phyloP scores from a whole-genome alignment of 2,113 vertebrate species.

The Micronycteris hirsuta region DNA sequence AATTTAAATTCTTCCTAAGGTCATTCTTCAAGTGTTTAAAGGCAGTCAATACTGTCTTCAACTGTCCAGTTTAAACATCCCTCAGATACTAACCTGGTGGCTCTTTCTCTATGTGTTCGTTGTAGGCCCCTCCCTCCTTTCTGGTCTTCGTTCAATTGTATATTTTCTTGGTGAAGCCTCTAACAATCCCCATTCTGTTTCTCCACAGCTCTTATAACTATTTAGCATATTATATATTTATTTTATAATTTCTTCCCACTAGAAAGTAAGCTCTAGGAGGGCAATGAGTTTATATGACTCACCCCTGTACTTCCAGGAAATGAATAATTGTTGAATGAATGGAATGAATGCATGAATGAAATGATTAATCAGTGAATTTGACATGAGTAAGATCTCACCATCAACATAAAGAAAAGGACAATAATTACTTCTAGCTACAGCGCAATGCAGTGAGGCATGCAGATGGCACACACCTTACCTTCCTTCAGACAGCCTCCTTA shows the following conservation, averaged over 20 bases:
- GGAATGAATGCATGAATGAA: background rate
- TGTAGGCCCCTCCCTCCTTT: background rate
- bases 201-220: background rate
- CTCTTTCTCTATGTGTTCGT: background rate
- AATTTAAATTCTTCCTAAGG: background rate
- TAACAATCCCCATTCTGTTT: background rate
- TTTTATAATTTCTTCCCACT: background rate
- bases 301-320: background rate
- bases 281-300: background rate
- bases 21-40: background rate
- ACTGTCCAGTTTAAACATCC: background rate
- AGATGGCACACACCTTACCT: fast-evolving
- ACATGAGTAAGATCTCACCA: background rate
- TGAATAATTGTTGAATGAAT: background rate
- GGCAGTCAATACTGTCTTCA: background rate
- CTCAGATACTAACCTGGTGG: background rate
- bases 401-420: background rate
- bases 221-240: background rate
- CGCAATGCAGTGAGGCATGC: background rate
- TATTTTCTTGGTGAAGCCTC: background rate
- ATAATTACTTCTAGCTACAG: background rate
- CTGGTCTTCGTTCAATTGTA: background rate
- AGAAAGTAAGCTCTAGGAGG: background rate
- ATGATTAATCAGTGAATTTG: background rate
- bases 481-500: background rate